Evolutionary conservation across 1,140 invertebrate genomes (phyloP).

Genomic region (Drosophila mayri): DNA sequence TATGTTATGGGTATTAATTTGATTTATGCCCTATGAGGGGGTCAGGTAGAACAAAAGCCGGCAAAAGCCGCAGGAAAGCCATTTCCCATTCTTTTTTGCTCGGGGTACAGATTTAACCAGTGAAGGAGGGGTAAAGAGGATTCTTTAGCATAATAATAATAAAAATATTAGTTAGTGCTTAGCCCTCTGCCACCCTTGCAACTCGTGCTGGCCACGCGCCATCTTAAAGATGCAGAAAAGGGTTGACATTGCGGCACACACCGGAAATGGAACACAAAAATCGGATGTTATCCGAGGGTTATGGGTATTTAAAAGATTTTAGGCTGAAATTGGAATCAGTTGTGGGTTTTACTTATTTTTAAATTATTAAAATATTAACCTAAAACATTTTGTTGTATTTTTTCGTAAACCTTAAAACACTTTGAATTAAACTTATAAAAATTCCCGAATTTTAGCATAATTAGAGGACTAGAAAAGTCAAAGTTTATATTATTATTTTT

Average conservation of each 20-base stretch:
- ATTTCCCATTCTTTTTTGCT: slow-evolving; percentile 16
- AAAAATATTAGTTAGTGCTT: slow-evolving; percentile 60
- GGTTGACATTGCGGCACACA: slow-evolving; percentile 24
- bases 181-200: slow-evolving; percentile 43
- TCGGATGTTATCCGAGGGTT: background rate
- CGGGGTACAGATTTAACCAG: background rate
- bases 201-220: slow-evolving; percentile 55
- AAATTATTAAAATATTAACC: background rate
- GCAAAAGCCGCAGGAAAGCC: slow-evolving; percentile 50
- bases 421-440: no score
- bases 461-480: no score
- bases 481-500: background rate
- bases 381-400: no score
- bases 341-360: background rate
- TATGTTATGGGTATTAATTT: slow-evolving; percentile 54
- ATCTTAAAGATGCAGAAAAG: slow-evolving; percentile 57
- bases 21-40: slow-evolving; percentile 33
- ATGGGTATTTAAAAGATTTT: slow-evolving; percentile 11
- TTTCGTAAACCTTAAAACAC: no score
- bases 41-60: slow-evolving; percentile 46
- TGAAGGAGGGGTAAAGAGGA: background rate
- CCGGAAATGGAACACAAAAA: slow-evolving; percentile 35
- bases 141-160: slow-evolving; percentile 39
- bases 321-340: background rate
- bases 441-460: no score